phyloP scores from a whole-genome alignment of 2,797 vertebrate genomes.

The Premnoplex brunnescens region DNA sequence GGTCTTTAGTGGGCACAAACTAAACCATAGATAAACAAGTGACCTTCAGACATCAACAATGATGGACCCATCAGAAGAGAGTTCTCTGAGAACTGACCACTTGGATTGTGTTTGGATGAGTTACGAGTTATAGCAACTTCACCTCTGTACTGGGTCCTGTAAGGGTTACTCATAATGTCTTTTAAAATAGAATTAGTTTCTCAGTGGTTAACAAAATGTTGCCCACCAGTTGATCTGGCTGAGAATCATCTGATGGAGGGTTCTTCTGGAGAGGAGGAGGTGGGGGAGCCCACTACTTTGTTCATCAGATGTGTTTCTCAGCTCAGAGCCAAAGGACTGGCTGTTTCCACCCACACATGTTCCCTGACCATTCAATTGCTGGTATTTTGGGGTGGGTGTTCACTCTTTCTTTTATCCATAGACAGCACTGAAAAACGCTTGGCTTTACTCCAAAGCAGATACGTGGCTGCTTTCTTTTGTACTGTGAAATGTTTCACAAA shows the following conservation, averaged over 20 bases:
- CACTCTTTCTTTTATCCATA: not conserved
- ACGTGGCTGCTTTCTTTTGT: not conserved
- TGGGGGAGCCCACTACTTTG: not conserved
- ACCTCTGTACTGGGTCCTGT: not conserved
- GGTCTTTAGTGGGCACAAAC: not conserved
- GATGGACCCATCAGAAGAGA: not conserved
- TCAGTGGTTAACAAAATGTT: not conserved
- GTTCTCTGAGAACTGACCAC: not conserved
- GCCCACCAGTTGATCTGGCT: not conserved
- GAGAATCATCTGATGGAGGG: not conserved
- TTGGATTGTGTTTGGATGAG: not conserved
- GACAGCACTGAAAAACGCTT: not conserved
- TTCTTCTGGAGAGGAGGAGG: not conserved
- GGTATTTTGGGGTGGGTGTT: not conserved
- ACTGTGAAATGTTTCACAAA: not conserved
- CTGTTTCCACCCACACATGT: not conserved
- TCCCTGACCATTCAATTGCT: not conserved
- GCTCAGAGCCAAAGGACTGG: not conserved
- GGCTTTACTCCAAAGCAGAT: slow-evolving; percentile 6
- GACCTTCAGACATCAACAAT: not conserved
- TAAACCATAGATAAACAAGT: not conserved
- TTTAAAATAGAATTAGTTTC: not conserved
- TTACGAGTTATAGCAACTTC: not conserved
- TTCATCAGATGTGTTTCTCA: not conserved
- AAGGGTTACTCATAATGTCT: not conserved